Base-by-base conservation (phyloP, 2,797 vertebrate species). In the Melanotaenia nigrans region DNA sequence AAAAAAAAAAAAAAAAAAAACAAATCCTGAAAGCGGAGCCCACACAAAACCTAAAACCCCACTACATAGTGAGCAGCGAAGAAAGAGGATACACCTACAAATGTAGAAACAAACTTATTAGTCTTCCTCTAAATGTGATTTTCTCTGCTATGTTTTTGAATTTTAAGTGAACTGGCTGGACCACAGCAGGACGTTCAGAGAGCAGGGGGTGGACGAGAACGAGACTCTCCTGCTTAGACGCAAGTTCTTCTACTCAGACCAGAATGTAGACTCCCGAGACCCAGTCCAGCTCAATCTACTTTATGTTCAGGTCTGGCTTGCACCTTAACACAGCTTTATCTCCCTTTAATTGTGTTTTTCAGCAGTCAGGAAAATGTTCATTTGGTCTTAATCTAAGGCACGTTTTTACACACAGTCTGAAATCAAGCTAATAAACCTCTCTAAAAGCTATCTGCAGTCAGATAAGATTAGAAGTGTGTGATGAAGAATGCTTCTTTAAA, bases 191-290 rank as follows among this genome's bases (percentile, higher is more conserved):
- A 99, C 98, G 0, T 99, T 99, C 90, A 93, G 98, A 72, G 98
- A 99, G 72, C 98, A 99, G 87, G 98, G 98, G 0, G 98, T 99
- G 0, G 98, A 99, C 40, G 98, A 99, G 78, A 98, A 92, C 0
- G 97, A 99, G 88, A 99, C 95, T 0, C 91, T 99, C 1, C 92
- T 99, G 57, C 94, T 99, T 47, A 91, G 98, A 57, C 93, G 98
- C 2, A 99, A 99, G 90, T 99, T 99, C 90, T 99, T 99, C 88
- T 99, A 99, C 87, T 99, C 98, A 0, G 98, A 99, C 89, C 98
- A 99, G 92, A 99, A 99, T 0, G 98, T 99, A n/a, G 98, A 99
- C 87, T 99, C 98, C 0, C 91, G 98, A 76, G 98, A 99, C 88
- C 98, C 98, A 0, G 98, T 99, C 79, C 98, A 99, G 80, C 96